Percentiles rank a stretch among this genome's conserved stretches.
Conservation (phyloP, 2,113 vertebrate genomes). For the Stigmatopora argus region DNA sequence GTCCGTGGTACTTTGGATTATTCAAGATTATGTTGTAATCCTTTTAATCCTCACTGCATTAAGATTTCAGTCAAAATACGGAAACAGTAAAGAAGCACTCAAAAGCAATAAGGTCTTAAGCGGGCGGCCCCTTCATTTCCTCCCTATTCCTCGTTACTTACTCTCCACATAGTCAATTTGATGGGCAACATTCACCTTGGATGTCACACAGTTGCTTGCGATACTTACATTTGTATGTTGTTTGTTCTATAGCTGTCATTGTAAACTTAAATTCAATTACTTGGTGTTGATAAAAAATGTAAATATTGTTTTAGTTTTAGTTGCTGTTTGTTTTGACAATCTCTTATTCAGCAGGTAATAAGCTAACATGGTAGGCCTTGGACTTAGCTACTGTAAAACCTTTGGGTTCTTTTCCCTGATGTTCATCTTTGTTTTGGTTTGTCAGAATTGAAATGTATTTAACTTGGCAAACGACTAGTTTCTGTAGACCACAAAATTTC, state of each 20-base stretch:
- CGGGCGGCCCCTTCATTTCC: conserved; percentile 75
- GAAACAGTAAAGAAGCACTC: conserved; percentile 89
- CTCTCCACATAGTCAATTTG: conserved; percentile 48
- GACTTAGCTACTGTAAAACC: not conserved
- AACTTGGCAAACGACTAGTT: not conserved
- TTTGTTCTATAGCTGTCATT: not conserved
- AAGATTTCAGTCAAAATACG: conserved; percentile 98
- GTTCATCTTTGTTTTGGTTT: not conserved
- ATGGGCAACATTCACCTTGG: conserved; percentile 19
- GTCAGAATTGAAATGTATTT: not conserved
- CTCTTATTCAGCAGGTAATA: not conserved
- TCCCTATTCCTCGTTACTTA: conserved; percentile 44
- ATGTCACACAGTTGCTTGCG: not conserved
- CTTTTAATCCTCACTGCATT: conserved; percentile 95
- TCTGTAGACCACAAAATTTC: not conserved
- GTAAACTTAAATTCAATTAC: not conserved
- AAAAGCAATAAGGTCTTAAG: conserved; percentile 83
- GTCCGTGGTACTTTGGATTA: conserved; percentile 98
- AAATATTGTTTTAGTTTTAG: not conserved
- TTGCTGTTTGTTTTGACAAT: not conserved
- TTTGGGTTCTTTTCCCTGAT: not conserved
- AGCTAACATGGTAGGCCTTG: not conserved
- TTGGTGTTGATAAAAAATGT: not conserved
- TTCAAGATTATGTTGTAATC: conserved; percentile 99
- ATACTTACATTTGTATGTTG: not conserved